A percentile compares a stretch with the other conserved stretches of the same genome.
Evolutionary conservation across 2,113 vertebrate genomes (phyloP).

Genomic region (Craseonycteris thonglongyai): DNA sequence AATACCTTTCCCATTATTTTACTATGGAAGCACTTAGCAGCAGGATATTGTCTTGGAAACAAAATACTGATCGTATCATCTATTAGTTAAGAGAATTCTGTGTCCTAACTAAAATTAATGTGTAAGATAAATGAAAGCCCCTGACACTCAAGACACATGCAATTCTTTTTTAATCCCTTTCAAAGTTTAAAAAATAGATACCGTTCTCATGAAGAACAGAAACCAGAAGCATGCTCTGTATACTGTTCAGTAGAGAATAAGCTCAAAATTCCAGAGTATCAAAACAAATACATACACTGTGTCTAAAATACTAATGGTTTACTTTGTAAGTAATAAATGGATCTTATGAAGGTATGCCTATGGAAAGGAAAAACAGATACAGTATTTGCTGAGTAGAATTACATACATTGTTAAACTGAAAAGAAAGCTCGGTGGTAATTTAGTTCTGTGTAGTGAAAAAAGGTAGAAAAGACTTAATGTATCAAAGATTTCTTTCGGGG

Average conservation of each 20-base stretch:
- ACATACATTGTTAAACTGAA: slow-evolving; percentile 44
- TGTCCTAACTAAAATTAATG: slow-evolving; percentile 77
- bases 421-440: background rate
- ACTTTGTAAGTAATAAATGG: slow-evolving; percentile 25
- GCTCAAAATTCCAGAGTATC: background rate
- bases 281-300: slow-evolving; percentile 10
- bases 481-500: background rate
- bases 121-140: slow-evolving; percentile 63
- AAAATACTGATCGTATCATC: slow-evolving; percentile 68
- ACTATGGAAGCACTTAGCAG: slow-evolving; percentile 48
- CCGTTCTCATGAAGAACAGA: background rate
- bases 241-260: background rate
- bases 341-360: background rate
- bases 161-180: slow-evolving; percentile 49
- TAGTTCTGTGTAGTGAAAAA: background rate
- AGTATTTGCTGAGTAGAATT: background rate
- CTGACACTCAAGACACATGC: slow-evolving; percentile 60
- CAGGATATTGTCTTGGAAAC: slow-evolving; percentile 57
- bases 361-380: background rate
- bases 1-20: slow-evolving; percentile 46
- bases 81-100: slow-evolving; percentile 65
- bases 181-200: slow-evolving; percentile 35
- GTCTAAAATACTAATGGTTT: background rate
- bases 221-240: background rate
- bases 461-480: background rate